A percentile compares a stretch with the other conserved stretches of the same genome.
Conservation (phyloP, 2,888 invertebrate species). For the Callyntrura guangdongensis region DNA sequence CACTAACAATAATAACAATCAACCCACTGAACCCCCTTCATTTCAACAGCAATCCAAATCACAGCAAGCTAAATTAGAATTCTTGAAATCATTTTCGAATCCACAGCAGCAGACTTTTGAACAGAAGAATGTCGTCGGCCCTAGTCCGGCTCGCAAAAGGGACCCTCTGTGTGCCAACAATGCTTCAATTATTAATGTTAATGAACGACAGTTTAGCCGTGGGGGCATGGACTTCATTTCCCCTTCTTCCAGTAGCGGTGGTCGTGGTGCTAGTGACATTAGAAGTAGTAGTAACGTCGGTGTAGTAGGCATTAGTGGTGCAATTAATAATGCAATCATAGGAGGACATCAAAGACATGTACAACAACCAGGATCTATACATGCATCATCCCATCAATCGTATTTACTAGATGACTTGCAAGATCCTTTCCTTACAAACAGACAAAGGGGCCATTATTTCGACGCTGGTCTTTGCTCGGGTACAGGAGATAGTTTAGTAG, state of each 20-base stretch:
- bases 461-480: conserved; percentile 33
- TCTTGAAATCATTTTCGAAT: conserved; percentile 65
- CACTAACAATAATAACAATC: conserved; percentile 75
- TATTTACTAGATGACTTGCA: conserved; percentile 70
- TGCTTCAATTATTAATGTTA: conserved; percentile 58
- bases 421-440: conserved; percentile 60
- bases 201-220: conserved; percentile 26
- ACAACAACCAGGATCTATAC: conserved; percentile 4
- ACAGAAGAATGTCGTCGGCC: neutral
- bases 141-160: conserved; percentile 26
- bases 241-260: conserved; percentile 74
- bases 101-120: conserved; percentile 34
- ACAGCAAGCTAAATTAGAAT: conserved; percentile 75
- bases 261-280: conserved; percentile 78
- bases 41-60: conserved; percentile 64
- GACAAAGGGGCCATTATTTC: conserved; percentile 49
- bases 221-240: conserved; percentile 58
- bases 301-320: conserved; percentile 53
- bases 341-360: conserved; percentile 31
- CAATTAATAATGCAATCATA: conserved; percentile 45
- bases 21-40: conserved; percentile 46
- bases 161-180: conserved; percentile 75
- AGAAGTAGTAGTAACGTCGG: conserved; percentile 45
- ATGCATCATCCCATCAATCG: conserved; percentile 33
- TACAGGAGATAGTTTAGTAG: conserved; percentile 52